phyloP scores from a whole-genome alignment of 2,888 invertebrate species.

The Andrena trimmerana region DNA sequence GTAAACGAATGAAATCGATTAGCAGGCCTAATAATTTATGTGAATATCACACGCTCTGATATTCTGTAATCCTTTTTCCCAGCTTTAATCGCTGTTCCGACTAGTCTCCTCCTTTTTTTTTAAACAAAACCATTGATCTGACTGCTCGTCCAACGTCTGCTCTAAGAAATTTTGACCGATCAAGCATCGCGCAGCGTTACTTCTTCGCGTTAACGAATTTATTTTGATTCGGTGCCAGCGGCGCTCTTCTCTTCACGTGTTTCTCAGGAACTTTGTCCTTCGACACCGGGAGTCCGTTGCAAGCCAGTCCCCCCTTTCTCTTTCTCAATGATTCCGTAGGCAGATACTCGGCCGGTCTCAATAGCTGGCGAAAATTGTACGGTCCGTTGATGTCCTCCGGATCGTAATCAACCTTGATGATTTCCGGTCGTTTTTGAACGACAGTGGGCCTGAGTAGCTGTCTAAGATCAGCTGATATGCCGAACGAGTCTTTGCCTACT shows the following conservation, averaged over 20 bases:
- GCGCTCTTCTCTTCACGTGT: conserved; percentile 80
- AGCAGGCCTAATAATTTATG: neutral
- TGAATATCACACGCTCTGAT: neutral
- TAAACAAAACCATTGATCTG: neutral
- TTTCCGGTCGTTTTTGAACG: conserved; percentile 69
- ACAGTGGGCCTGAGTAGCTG: conserved; percentile 76
- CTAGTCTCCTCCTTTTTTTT: neutral
- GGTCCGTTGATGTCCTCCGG: conserved; percentile 88
- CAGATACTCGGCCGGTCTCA: conserved; percentile 88
- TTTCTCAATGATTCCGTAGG: conserved; percentile 90
- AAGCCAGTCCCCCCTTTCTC: conserved; percentile 86
- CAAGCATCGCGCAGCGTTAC: conserved; percentile 33
- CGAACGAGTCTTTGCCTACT: conserved; percentile 60
- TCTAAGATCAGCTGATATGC: conserved; percentile 74
- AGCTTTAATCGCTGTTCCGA: neutral
- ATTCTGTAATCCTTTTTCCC: neutral
- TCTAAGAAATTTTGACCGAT: conserved; percentile 12
- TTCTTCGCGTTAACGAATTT: conserved; percentile 66
- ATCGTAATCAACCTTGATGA: conserved; percentile 80
- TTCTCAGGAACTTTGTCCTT: conserved; percentile 78
- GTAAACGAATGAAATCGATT: neutral
- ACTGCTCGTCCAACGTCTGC: neutral
- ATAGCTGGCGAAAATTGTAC: conserved; percentile 89
- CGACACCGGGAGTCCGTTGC: conserved; percentile 67
- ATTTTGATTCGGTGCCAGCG: conserved; percentile 77